Conservation (phyloP, 2,888 invertebrate genomes). For the Meteorus cinctellus region DNA sequence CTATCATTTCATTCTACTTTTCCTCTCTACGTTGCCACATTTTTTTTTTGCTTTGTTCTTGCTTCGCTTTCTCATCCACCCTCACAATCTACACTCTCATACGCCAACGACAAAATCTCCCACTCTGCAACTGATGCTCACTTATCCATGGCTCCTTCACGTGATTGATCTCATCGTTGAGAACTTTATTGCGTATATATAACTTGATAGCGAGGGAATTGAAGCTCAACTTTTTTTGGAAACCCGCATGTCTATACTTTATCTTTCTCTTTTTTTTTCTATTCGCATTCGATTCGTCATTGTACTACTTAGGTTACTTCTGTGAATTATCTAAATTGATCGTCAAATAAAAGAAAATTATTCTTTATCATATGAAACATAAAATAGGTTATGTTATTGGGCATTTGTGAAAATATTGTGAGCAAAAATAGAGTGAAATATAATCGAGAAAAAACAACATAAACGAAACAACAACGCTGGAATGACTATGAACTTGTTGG, state of each 20-base stretch:
- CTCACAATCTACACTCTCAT: slow-evolving; percentile 5
- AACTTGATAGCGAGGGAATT: slow-evolving; percentile 26
- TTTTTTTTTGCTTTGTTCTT: slow-evolving; percentile 33
- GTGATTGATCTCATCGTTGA: slow-evolving; percentile 42
- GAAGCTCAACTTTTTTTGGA: slow-evolving; percentile 23
- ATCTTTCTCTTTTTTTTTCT: background rate
- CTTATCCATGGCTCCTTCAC: slow-evolving; percentile 25
- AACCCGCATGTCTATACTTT: background rate
- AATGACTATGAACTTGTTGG: too few relatives aligned
- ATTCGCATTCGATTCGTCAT: background rate
- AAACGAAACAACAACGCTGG: too few relatives aligned
- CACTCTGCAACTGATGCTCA: slow-evolving; percentile 9
- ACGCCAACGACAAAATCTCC: slow-evolving; percentile 4
- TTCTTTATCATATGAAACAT: background rate
- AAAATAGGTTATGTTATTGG: background rate
- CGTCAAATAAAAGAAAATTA: background rate
- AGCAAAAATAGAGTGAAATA: too few relatives aligned
- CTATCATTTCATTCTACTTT: background rate
- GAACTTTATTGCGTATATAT: slow-evolving; percentile 19
- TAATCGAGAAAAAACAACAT: too few relatives aligned
- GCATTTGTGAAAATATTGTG: background rate
- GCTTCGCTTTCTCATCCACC: slow-evolving; percentile 28
- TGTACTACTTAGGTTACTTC: background rate
- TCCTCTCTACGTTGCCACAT: background rate
- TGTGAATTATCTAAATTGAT: background rate